A percentile compares a stretch with the other conserved stretches of the same genome.
phyloP scores from a whole-genome alignment of 2,888 invertebrate genomes.

The Thymelicus acteon region DNA sequence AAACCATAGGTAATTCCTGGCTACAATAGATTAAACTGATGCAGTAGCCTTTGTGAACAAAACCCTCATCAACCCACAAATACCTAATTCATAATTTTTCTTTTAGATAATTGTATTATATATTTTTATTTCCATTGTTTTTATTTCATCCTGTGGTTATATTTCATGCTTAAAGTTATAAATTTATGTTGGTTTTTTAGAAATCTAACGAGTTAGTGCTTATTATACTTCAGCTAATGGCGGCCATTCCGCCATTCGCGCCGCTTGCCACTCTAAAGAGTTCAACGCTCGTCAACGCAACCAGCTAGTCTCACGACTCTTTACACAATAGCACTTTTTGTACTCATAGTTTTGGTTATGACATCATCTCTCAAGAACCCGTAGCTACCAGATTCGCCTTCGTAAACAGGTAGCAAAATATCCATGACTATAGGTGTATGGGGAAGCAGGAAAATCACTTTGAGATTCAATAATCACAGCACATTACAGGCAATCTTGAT shows the following conservation, averaged over 20 bases:
- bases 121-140: no score
- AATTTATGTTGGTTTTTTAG: slow-evolving; percentile 6
- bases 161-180: neutral
- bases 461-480: neutral
- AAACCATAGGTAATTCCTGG: no score
- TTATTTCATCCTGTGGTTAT: no score
- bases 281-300: slow-evolving; percentile 78
- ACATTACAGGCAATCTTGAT: no score
- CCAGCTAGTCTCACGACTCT: slow-evolving; percentile 78
- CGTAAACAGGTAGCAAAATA: slow-evolving; percentile 17
- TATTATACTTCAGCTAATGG: slow-evolving; percentile 75
- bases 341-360: slow-evolving; percentile 78
- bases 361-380: slow-evolving; percentile 63
- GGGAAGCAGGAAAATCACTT: neutral
- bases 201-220: slow-evolving; percentile 53
- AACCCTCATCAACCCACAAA: no score
- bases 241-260: slow-evolving; percentile 50
- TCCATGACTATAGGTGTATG: neutral
- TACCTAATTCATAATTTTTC: no score
- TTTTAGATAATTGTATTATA: no score
- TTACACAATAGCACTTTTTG: slow-evolving; percentile 81
- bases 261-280: slow-evolving; percentile 74
- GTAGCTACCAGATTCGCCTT: slow-evolving; percentile 17
- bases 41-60: no score
- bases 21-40: no score